Percentiles rank a stretch among this genome's conserved stretches.
Conservation (phyloP, 2,113 vertebrate species). For the Daphoenositta chrysoptera region DNA sequence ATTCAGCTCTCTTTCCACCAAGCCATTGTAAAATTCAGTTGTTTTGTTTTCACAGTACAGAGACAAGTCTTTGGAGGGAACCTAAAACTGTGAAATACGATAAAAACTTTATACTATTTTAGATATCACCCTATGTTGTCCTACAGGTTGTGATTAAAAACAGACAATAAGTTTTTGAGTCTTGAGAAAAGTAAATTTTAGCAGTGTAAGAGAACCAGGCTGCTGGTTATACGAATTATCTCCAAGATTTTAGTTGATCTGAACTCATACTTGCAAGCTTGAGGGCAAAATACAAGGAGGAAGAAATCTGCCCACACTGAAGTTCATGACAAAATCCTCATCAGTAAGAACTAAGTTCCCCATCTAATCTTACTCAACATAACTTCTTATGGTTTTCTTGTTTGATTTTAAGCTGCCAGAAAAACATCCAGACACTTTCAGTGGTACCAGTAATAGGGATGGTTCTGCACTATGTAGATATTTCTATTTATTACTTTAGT, state of each 20-base stretch:
- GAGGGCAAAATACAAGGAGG: not conserved
- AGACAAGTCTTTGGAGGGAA: not conserved
- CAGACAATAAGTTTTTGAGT: not conserved
- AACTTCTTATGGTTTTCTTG: not conserved
- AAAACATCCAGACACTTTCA: not conserved
- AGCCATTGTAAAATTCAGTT: not conserved
- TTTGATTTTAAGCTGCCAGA: not conserved
- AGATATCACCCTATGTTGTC: not conserved
- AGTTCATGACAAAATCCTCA: not conserved
- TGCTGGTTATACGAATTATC: not conserved
- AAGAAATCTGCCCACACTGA: not conserved
- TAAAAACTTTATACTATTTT: not conserved
- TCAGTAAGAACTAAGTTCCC: not conserved
- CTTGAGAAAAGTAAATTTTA: not conserved
- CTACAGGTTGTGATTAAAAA: not conserved
- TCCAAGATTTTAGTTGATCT: not conserved
- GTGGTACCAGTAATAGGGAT: not conserved
- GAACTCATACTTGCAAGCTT: not conserved
- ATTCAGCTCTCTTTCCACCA: not conserved
- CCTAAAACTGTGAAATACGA: not conserved
- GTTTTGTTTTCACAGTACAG: not conserved
- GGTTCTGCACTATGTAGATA: not conserved
- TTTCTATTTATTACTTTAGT: not conserved
- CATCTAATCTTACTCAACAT: not conserved
- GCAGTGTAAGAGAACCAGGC: not conserved